Base-by-base conservation (phyloP, 2,888 invertebrate genomes). In the Watsonalla cultraria region DNA sequence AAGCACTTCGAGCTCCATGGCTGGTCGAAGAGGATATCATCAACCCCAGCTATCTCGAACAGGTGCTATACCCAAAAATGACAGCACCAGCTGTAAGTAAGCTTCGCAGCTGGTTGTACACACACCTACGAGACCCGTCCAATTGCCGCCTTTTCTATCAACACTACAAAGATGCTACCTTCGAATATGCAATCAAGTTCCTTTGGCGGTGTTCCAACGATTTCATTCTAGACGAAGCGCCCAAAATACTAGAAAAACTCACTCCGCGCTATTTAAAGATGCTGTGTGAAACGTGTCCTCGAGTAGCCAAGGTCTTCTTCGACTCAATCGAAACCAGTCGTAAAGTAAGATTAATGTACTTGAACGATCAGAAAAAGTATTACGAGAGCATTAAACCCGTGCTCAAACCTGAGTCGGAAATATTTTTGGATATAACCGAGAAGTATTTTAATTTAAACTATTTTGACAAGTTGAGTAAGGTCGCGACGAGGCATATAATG, bases 1-100 rank as follows among this genome's bases (percentile, higher is more conserved):
- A 76, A 69, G 82, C 82, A 0, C 61, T 88, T 1, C 83, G 82
- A 62, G 65, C 75, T 35, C 61, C 54, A 13, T 86, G 87, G 86
- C 65, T 88, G 0, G 45, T 81, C 35, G 72, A 78, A 52, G 52
- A 54, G 14, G 56, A 78, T 7, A 68, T 85, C 6, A 71, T 87
- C 4, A 80, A 80, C 52, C 81, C 86, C 9, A 54, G 54, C n/a
- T 64, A 80, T 62, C 70, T 88, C 35, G 84, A 87, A 65, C 51
- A 61, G 2, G 54, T 58, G 0, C 59, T 87, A 6, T 86, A 77
- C 52, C 83, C 82, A 4, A 58, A 75, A 42, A 87, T 88, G 87
- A 62, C 67, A 7, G 66, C 61, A 45, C 76, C 78, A 46, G 86
- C 85, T n/a, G 70, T 70, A 0, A 71, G 65, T 50, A 78, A 80